Conservation (phyloP, 2,888 invertebrate genomes). For the Blomia tropicalis region DNA sequence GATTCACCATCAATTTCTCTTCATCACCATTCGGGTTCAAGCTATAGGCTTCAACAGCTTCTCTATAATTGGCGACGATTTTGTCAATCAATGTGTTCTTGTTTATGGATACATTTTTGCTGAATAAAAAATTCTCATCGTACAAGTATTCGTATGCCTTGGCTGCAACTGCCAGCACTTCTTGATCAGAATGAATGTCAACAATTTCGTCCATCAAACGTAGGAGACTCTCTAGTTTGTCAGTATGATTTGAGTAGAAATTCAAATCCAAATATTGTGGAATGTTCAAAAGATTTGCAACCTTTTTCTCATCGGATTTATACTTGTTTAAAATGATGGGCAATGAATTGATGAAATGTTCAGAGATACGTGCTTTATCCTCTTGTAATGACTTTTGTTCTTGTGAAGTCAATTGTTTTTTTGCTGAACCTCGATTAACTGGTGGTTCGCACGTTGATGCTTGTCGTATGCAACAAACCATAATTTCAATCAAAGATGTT, state of each 20-base stretch:
- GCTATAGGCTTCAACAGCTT: conserved; percentile 34
- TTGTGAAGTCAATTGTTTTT: conserved; percentile 52
- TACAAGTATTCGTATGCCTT: conserved; percentile 83
- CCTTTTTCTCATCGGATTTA: conserved; percentile 87
- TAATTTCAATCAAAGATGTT: conserved; percentile 76
- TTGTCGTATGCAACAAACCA: conserved; percentile 95
- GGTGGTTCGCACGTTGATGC: conserved; percentile 89
- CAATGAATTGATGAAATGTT: conserved; percentile 81
- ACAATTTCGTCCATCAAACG: conserved; percentile 75
- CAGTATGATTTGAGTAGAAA: conserved; percentile 22
- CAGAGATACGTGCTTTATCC: conserved; percentile 77
- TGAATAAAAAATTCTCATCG: conserved; percentile 42
- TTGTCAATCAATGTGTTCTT: conserved; percentile 77
- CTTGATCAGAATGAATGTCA: conserved; percentile 69
- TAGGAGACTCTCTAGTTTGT: conserved; percentile 58
- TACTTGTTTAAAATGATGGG: conserved; percentile 83
- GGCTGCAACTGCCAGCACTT: conserved; percentile 76
- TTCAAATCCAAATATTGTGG: conserved; percentile 85
- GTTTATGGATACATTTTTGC: conserved; percentile 35
- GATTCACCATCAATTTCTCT: conserved; percentile 20
- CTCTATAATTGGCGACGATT: conserved; percentile 68
- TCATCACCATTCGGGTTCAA: conserved; percentile 22
- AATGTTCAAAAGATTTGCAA: conserved; percentile 76
- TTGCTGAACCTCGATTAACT: conserved; percentile 73
- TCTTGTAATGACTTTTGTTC: conserved; percentile 63